These are phyloP conservation scores for Cryptoblepharus egeriae DNA, from an alignment of 2,797 vertebrate genomes.

Conservation along the genomic window DNA sequence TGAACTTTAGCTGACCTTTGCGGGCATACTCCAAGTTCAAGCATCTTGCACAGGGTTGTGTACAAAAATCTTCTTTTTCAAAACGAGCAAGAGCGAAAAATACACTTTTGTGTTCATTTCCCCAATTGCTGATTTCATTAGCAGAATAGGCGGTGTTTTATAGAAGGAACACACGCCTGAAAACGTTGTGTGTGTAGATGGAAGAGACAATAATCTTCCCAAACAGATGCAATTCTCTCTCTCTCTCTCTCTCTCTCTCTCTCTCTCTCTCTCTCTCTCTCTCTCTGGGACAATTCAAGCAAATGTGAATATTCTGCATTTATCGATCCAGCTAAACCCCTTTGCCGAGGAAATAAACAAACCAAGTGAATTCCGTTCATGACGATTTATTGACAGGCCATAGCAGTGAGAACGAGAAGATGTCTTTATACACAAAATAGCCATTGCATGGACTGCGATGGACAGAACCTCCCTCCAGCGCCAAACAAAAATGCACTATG, in stretches of 20 bases:
- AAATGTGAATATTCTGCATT: slow-evolving; percentile 57
- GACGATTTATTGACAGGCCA: slow-evolving; percentile 49
- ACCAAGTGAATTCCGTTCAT: slow-evolving; percentile 51
- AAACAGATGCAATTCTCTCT: background rate
- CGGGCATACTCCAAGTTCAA: slow-evolving; percentile 80
- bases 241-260: background rate
- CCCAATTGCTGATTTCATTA: slow-evolving; percentile 4
- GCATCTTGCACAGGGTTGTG: slow-evolving; percentile 77
- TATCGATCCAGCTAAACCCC: slow-evolving; percentile 53
- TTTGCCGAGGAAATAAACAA: slow-evolving; percentile 59
- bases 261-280: slow-evolving; percentile 4
- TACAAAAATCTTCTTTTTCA: slow-evolving; percentile 20
- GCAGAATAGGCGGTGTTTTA: background rate
- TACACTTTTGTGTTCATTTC: background rate
- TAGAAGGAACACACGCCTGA: background rate
- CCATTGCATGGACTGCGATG: slow-evolving; percentile 41
- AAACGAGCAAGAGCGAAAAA: background rate
- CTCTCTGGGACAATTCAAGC: slow-evolving; percentile 25
- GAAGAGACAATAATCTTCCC: background rate
- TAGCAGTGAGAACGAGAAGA: slow-evolving; percentile 46
- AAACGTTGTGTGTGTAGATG: background rate
- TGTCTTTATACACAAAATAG: slow-evolving; percentile 56
- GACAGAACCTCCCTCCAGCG: slow-evolving; percentile 28
- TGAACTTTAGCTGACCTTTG: slow-evolving; percentile 96
- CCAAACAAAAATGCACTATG: slow-evolving; percentile 34